Conservation (phyloP, 2,797 vertebrate genomes). For the Telmatherina bonti region DNA sequence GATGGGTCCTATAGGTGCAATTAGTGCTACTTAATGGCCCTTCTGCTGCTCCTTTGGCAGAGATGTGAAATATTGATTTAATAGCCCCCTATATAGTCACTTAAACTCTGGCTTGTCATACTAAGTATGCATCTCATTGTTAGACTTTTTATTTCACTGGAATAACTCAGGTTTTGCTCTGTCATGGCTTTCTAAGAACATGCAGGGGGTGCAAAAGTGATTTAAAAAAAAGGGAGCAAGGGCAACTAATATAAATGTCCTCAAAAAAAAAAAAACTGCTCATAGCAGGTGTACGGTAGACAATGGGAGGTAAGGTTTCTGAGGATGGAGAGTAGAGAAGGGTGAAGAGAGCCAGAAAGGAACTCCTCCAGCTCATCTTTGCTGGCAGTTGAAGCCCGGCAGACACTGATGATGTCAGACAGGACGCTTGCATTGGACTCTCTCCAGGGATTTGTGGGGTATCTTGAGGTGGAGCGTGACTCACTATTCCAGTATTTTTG, state of each 20-base stretch:
- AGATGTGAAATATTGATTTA: conserved; percentile 79
- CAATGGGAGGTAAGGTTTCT: conserved; percentile 17
- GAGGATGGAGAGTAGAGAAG: conserved; percentile 35
- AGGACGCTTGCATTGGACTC: conserved; percentile 62
- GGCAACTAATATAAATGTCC: conserved; percentile 21
- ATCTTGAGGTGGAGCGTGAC: conserved; percentile 53
- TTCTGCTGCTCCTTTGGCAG: conserved; percentile 53
- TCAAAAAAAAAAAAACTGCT: conserved; percentile 43
- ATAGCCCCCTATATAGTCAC: conserved; percentile 74
- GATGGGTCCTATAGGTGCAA: conserved; percentile 77
- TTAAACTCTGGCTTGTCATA: conserved; percentile 69
- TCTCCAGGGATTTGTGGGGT: conserved; percentile 52
- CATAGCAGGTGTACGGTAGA: conserved; percentile 11
- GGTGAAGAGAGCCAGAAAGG: conserved; percentile 7
- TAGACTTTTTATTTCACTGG: conserved; percentile 36
- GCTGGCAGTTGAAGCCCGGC: conserved; percentile 54
- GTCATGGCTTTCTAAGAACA: conserved; percentile 45
- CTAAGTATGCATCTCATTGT: conserved; percentile 63
- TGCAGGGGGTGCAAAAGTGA: conserved; percentile 26
- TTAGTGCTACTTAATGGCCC: conserved; percentile 78
- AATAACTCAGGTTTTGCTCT: conserved; percentile 43
- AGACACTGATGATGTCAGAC: conserved; percentile 72
- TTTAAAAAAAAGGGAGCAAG: conserved; percentile 43
- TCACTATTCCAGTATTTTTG: conserved; percentile 49
- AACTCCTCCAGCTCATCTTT: conserved; percentile 1